Conservation (phyloP, 2,888 invertebrate species). For the Eupsilia transversa region DNA sequence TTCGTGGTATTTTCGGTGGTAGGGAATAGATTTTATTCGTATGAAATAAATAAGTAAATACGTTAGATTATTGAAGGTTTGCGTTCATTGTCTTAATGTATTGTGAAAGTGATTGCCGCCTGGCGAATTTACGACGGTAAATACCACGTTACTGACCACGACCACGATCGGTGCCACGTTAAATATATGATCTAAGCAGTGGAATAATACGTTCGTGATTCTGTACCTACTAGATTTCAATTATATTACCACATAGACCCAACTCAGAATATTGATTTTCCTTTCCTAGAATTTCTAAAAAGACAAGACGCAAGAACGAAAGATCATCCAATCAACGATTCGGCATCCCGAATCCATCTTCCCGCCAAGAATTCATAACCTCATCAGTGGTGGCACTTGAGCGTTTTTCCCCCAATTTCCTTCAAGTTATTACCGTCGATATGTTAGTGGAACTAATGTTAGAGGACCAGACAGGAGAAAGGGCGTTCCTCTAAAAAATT, state of each 20-base stretch:
- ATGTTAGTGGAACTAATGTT: slow-evolving; percentile 61
- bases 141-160: too few species aligned
- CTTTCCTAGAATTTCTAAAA: neutral
- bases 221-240: neutral
- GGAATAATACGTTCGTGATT: neutral
- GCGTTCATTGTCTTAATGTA: neutral
- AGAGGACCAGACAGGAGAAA: slow-evolving; percentile 17
- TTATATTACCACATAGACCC: neutral
- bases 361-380: slow-evolving; percentile 45
- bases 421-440: slow-evolving; percentile 61
- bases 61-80: neutral
- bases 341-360: slow-evolving; percentile 29
- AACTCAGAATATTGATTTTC: neutral
- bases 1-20: slow-evolving; percentile 1
- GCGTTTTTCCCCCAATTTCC: slow-evolving; percentile 57
- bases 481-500: slow-evolving; percentile 61
- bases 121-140: too few species aligned
- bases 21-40: neutral
- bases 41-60: neutral
- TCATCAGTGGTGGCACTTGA: slow-evolving; percentile 37
- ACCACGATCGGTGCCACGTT: too few species aligned
- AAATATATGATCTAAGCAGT: neutral
- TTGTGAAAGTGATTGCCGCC: too few species aligned
- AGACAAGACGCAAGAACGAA: slow-evolving; percentile 13
- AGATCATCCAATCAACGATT: slow-evolving; percentile 17